Conservation (phyloP, 1,140 invertebrate species). For the Maniola jurtina region DNA sequence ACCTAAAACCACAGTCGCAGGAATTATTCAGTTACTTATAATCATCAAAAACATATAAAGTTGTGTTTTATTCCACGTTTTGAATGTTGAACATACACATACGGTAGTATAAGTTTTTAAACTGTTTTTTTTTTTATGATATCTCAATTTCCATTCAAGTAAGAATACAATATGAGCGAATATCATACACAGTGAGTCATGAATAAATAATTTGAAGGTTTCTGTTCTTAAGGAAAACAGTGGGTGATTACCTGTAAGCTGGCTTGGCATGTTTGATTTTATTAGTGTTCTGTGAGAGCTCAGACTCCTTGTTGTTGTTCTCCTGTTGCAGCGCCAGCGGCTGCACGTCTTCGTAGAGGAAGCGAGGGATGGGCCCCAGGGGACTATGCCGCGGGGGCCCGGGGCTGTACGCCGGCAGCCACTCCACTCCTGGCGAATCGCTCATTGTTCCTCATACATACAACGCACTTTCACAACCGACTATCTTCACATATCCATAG, state of each 20-base stretch:
- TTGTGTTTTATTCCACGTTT: too few relatives aligned
- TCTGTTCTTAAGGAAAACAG: constrained; percentile 44
- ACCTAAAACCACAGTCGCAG: too few relatives aligned
- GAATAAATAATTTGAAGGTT: constrained; percentile 39
- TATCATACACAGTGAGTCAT: constrained; percentile 31
- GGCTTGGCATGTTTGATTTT: constrained; percentile 74
- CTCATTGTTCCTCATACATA: constrained; percentile 73
- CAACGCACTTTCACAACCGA: constrained; percentile 41
- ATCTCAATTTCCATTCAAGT: background rate
- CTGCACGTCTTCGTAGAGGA: constrained; percentile 72
- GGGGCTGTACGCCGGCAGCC: constrained; percentile 73
- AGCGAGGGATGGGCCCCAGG: constrained; percentile 69
- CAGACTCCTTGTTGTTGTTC: constrained; percentile 72
- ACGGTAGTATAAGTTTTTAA: too few relatives aligned
- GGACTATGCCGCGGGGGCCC: constrained; percentile 71
- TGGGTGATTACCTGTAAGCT: constrained; percentile 62
- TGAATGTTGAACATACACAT: too few relatives aligned
- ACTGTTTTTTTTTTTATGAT: background rate
- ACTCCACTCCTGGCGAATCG: constrained; percentile 73
- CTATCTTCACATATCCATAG: constrained; percentile 39
- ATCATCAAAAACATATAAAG: too few relatives aligned
- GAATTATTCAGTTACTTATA: too few relatives aligned
- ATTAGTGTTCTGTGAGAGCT: constrained; percentile 65
- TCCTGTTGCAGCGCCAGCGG: constrained; percentile 64
- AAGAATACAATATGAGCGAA: background rate